Evolutionary conservation across 2,113 vertebrate genomes (phyloP).

Genomic region (Prunella fulvescens): DNA sequence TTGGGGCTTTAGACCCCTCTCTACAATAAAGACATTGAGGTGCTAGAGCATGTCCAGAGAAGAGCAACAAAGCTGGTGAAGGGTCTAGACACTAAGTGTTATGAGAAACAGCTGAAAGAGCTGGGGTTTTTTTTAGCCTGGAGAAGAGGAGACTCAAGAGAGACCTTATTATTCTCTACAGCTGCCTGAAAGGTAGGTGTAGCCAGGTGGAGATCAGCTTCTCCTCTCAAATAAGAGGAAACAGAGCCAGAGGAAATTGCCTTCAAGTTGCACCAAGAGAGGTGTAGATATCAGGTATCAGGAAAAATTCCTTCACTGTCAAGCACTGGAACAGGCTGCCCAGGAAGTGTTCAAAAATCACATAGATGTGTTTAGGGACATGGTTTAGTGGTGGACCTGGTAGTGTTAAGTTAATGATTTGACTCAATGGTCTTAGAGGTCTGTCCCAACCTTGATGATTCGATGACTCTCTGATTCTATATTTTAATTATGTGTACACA

Average conservation of each 20-base stretch:
- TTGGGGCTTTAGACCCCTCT: not conserved
- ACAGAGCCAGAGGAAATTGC: not conserved
- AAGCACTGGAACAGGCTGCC: not conserved
- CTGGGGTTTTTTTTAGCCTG: not conserved
- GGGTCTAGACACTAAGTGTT: not conserved
- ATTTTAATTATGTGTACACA: not conserved
- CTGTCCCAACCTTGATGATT: not conserved
- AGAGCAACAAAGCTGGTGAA: not conserved
- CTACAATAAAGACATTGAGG: too few species aligned
- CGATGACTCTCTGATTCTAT: not conserved
- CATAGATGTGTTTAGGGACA: not conserved
- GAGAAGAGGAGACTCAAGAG: not conserved
- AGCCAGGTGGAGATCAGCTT: not conserved
- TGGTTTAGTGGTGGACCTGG: not conserved
- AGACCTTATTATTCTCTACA: not conserved
- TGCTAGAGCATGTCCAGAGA: not conserved
- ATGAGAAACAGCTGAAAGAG: not conserved
- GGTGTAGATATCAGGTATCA: not conserved
- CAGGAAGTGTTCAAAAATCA: not conserved
- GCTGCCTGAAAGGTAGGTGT: not conserved
- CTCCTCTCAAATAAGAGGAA: not conserved
- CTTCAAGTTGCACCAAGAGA: not conserved
- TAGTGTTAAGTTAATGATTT: not conserved
- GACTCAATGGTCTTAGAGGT: accelerated
- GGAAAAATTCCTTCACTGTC: not conserved